Conservation (phyloP, 2,888 invertebrate species). For the Scaptomyza reducta region DNA sequence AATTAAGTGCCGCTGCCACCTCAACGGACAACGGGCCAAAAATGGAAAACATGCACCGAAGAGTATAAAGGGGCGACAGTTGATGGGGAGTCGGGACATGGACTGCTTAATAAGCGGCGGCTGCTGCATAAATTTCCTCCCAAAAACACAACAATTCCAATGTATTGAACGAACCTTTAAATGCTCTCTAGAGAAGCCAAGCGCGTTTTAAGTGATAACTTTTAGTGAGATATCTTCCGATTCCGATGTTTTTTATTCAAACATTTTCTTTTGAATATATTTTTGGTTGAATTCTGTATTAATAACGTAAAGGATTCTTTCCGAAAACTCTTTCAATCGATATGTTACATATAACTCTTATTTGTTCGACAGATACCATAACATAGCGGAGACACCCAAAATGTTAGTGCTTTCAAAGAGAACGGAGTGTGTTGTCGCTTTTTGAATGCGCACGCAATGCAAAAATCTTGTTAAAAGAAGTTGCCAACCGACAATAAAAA, state of each 20-base stretch:
- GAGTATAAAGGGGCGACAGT: background rate
- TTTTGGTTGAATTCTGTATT: no score
- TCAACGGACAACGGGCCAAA: constrained; percentile 30
- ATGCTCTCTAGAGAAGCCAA: constrained; percentile 25
- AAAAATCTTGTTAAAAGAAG: constrained; percentile 75
- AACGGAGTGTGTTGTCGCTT: constrained; percentile 47
- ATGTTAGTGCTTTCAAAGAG: constrained; percentile 31
- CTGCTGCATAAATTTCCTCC: constrained; percentile 77
- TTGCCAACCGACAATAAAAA: constrained; percentile 32
- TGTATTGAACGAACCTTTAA: background rate
- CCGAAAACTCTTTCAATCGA: background rate
- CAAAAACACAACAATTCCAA: constrained; percentile 39
- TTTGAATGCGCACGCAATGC: constrained; percentile 75
- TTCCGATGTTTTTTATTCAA: no score
- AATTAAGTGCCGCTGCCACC: constrained; percentile 78
- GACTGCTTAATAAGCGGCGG: constrained; percentile 76
- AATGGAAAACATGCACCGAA: constrained; percentile 17
- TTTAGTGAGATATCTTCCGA: no score
- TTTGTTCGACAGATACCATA: background rate
- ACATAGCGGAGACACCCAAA: background rate
- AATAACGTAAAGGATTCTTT: background rate
- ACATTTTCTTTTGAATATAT: no score
- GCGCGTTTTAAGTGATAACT: background rate
- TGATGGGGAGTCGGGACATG: constrained; percentile 36
- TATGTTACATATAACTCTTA: background rate